These are phyloP conservation scores for Opisthograptis luteolata DNA, from an alignment of 2,888 invertebrate genomes.

Conservation along the genomic window DNA sequence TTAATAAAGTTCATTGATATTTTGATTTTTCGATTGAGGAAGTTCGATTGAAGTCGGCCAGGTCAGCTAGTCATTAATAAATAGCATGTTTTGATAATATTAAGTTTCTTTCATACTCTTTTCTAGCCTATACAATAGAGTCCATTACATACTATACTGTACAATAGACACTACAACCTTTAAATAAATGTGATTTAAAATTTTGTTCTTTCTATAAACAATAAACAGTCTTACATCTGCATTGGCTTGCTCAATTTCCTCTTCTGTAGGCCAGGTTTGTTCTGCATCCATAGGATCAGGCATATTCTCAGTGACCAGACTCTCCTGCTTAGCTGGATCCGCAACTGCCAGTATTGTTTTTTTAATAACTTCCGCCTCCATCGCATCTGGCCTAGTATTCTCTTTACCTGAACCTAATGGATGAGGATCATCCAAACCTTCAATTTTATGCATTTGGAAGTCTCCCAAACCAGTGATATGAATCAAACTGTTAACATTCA, in stretches of 20 bases:
- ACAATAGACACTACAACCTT: no score
- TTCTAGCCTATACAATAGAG: no score
- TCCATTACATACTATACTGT: no score
- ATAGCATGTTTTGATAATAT: no score
- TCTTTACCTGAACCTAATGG: conserved; percentile 83
- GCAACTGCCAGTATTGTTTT: conserved; percentile 83
- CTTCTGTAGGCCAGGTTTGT: conserved; percentile 98
- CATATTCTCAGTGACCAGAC: conserved; percentile 90
- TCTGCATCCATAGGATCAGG: conserved; percentile 97
- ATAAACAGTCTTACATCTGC: conserved; percentile 62
- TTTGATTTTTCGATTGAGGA: no score
- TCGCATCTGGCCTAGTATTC: conserved; percentile 69
- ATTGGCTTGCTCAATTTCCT: conserved; percentile 92
- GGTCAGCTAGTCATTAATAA: no score
- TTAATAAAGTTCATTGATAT: no score
- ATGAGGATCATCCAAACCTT: conserved; percentile 88
- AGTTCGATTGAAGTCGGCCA: no score
- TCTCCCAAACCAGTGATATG: conserved; percentile 97
- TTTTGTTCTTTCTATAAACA: no score
- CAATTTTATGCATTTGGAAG: conserved; percentile 94
- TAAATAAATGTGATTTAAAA: no score
- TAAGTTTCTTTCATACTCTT: no score
- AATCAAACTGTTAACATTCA: conserved; percentile 94
- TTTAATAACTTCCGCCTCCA: conserved; percentile 65
- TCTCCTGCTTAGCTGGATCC: conserved; percentile 88